These are phyloP conservation scores for Pogona vitticeps DNA, from an alignment of 2,113 vertebrate genomes.

Conservation along the genomic window DNA sequence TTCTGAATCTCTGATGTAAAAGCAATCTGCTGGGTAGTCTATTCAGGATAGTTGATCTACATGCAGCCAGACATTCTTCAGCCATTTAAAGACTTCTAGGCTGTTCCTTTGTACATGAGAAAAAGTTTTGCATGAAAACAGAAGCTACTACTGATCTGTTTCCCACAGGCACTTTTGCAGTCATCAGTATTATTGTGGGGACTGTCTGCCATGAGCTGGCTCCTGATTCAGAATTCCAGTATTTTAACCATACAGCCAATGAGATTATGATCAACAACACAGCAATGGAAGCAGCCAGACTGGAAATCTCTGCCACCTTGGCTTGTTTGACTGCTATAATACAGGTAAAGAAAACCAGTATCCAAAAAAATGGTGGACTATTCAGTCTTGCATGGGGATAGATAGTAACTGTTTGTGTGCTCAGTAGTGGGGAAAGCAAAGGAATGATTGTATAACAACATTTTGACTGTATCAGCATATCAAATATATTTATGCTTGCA, in stretches of 20 bases:
- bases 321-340: constrained; percentile 92
- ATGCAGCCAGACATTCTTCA: background rate
- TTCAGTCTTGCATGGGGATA: background rate
- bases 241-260: constrained; percentile 81
- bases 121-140: background rate
- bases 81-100: background rate
- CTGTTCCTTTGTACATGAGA: constrained; percentile 18
- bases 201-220: constrained; percentile 86
- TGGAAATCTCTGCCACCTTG: constrained; percentile 88
- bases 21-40: no score
- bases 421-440: background rate
- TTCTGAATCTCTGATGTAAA: no score
- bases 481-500: background rate
- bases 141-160: constrained; percentile 27
- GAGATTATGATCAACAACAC: constrained; percentile 73
- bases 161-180: constrained; percentile 87
- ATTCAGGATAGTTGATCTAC: background rate
- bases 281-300: constrained; percentile 81
- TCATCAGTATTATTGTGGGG: constrained; percentile 93
- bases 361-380: background rate
- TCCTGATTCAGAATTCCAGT: constrained; percentile 82
- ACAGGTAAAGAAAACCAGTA: constrained; percentile 76
- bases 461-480: background rate
- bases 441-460: background rate
- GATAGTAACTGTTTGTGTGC: no score